Percentiles rank a stretch among this genome's conserved stretches.
phyloP scores from a whole-genome alignment of 2,888 invertebrate species.

The Ceraclea dissimilis region DNA sequence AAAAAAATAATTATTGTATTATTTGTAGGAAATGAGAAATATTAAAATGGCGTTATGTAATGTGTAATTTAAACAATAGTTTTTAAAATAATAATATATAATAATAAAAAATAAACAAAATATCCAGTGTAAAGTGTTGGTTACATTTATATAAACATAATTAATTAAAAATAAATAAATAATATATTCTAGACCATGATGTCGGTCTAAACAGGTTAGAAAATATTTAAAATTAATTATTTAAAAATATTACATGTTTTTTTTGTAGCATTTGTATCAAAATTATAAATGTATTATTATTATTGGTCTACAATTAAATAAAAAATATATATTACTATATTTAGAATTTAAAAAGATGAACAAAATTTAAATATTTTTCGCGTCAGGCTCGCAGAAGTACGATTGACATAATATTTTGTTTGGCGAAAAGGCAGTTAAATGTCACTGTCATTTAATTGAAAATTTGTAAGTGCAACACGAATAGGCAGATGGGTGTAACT shows the following conservation, averaged over 20 bases:
- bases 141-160: neutral
- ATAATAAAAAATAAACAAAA: neutral
- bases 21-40: neutral
- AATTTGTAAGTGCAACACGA: no score
- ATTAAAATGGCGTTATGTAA: constrained; percentile 1
- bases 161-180: neutral
- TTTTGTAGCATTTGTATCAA: constrained; percentile 26
- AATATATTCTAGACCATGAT: neutral
- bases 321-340: neutral
- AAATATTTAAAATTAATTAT: neutral
- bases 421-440: no score
- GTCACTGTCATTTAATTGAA: no score
- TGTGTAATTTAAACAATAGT: neutral
- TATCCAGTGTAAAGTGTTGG: constrained; percentile 17
- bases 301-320: neutral
- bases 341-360: neutral
- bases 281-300: constrained; percentile 6
- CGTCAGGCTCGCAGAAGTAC: constrained; percentile 12
- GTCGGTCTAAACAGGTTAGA: neutral
- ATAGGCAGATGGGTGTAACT: no score
- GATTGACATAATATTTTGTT: no score
- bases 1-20: neutral
- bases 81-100: no score
- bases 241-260: constrained; percentile 18
- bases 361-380: constrained; percentile 20